phyloP scores from a whole-genome alignment of 2,888 invertebrate genomes.

The Carabus problematicus region DNA sequence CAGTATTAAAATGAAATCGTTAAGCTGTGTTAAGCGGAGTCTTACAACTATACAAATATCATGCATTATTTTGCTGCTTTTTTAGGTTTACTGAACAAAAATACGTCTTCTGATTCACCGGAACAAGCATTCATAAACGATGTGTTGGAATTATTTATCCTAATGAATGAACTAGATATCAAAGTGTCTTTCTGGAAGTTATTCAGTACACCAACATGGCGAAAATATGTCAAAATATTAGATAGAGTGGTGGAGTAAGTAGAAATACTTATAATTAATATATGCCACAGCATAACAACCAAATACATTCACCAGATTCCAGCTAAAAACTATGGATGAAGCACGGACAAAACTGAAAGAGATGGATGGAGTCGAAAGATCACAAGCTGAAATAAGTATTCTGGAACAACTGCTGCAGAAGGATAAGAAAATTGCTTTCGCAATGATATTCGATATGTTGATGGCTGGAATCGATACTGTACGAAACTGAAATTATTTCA shows the following conservation, averaged over 20 bases:
- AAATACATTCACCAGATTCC: conserved; percentile 49
- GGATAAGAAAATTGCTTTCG: conserved; percentile 51
- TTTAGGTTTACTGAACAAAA: conserved; percentile 56
- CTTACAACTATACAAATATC: neutral
- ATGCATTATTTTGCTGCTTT: conserved; percentile 11
- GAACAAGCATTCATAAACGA: conserved; percentile 58
- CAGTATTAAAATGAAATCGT: too few relatives aligned
- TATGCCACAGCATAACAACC: conserved; percentile 1
- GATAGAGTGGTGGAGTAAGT: conserved; percentile 58
- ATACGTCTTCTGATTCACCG: conserved; percentile 53
- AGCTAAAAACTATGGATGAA: conserved; percentile 46
- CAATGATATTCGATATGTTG: conserved; percentile 58
- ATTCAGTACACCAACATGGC: conserved; percentile 53
- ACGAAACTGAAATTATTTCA: neutral
- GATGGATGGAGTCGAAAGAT: too few relatives aligned
- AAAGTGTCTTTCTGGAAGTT: conserved; percentile 54
- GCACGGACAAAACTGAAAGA: too few relatives aligned
- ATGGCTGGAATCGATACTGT: conserved; percentile 61
- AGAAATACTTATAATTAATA: neutral
- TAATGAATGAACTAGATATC: conserved; percentile 54
- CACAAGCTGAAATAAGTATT: too few relatives aligned
- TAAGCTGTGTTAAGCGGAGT: too few relatives aligned
- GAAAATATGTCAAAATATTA: conserved; percentile 54
- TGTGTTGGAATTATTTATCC: conserved; percentile 50
- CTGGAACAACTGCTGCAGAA: conserved; percentile 46